phyloP scores from a whole-genome alignment of 1,140 invertebrate species.

The Yoshiicerus persimilis region DNA sequence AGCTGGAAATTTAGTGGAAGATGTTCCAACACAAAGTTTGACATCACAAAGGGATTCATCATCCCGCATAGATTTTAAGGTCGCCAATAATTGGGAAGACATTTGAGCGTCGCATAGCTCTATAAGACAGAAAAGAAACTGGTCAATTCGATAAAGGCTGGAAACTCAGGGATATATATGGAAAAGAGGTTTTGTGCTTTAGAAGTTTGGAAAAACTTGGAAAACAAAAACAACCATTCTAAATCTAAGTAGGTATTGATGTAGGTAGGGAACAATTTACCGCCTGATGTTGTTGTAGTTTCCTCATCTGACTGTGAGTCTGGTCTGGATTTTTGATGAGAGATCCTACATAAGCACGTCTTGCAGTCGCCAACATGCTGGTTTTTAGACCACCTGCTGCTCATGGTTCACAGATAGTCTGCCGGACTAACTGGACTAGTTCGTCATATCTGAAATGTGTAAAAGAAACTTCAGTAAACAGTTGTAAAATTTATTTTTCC shows the following conservation, averaged over 20 bases:
- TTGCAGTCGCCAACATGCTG: slow-evolving; percentile 47
- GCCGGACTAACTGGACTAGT: neutral
- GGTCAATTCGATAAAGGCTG: too few species aligned
- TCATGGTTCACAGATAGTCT: slow-evolving; percentile 27
- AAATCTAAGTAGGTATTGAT: too few species aligned
- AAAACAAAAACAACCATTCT: too few species aligned
- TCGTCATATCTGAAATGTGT: neutral
- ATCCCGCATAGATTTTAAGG: slow-evolving; percentile 48
- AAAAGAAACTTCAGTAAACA: neutral
- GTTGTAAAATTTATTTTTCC: too few species aligned
- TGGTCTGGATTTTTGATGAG: slow-evolving; percentile 41
- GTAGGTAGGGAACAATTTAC: too few species aligned
- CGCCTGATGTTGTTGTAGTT: neutral
- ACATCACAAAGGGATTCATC: slow-evolving; percentile 50
- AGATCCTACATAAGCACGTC: slow-evolving; percentile 48
- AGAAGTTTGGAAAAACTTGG: too few species aligned
- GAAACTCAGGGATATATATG: too few species aligned
- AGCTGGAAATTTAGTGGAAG: slow-evolving; percentile 57
- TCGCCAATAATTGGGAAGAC: slow-evolving; percentile 45
- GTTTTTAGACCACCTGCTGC: slow-evolving; percentile 45
- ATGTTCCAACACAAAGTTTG: slow-evolving; percentile 43
- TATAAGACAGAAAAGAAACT: too few species aligned
- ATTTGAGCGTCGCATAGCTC: slow-evolving; percentile 48
- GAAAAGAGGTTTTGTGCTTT: too few species aligned
- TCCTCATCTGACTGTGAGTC: slow-evolving; percentile 39